A percentile compares a stretch with the other conserved stretches of the same genome.
These are phyloP conservation scores for Rhinoptilus africanus DNA, from an alignment of 2,113 vertebrate species.

Conservation along the genomic window DNA sequence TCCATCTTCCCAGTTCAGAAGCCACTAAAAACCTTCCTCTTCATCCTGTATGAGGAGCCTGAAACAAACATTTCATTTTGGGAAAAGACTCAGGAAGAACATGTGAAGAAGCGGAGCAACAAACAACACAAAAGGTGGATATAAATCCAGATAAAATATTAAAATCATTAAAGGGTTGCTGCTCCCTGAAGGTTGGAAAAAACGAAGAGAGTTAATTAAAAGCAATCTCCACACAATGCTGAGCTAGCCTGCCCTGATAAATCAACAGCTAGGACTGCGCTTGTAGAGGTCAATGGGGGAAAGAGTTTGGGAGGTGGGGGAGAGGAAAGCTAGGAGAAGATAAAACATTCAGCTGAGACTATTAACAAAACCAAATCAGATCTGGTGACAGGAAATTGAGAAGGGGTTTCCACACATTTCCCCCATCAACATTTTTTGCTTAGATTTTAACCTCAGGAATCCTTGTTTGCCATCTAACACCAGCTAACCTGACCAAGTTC, in stretches of 20 bases:
- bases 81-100: slow-evolving; percentile 52
- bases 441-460: neutral
- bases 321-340: neutral
- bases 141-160: slow-evolving; percentile 82
- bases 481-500: neutral
- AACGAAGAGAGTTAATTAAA: slow-evolving; percentile 82
- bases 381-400: slow-evolving; percentile 10
- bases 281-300: slow-evolving; percentile 63
- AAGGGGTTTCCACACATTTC: neutral
- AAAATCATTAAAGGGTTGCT: slow-evolving; percentile 78
- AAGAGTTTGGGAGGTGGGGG: slow-evolving; percentile 3
- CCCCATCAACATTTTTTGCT: neutral
- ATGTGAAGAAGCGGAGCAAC: slow-evolving; percentile 59
- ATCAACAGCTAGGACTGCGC: slow-evolving; percentile 71
- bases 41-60: neutral
- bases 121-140: slow-evolving; percentile 71
- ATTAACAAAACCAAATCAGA: neutral
- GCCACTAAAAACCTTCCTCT: neutral
- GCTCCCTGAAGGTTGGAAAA: slow-evolving; percentile 78
- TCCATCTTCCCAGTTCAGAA: neutral
- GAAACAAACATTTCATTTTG: slow-evolving; percentile 47
- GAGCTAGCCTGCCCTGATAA: slow-evolving; percentile 75
- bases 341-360: neutral
- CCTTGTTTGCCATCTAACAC: neutral
- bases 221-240: slow-evolving; percentile 77